Percentiles rank a stretch among this genome's conserved stretches.
Evolutionary conservation across 2,888 invertebrate species (phyloP).

Genomic region (Pseudoips prasinana): DNA sequence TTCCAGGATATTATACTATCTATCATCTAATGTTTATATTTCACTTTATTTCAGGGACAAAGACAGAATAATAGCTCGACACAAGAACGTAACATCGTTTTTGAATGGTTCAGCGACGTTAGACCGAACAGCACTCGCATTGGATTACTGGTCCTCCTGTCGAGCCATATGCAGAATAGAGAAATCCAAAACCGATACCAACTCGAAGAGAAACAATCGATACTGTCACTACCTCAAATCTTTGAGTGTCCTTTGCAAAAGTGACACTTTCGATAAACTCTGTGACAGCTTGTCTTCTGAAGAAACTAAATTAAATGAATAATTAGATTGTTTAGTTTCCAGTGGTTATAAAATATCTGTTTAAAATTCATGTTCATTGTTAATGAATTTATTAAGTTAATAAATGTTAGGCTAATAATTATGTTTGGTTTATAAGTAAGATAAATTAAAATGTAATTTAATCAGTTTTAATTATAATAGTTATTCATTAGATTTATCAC

Average conservation of each 20-base stretch:
- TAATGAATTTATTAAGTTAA: slow-evolving; percentile 5
- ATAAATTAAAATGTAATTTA: slow-evolving; percentile 2
- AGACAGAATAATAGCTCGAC: slow-evolving; percentile 58
- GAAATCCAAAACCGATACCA: slow-evolving; percentile 79
- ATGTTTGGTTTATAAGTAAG: slow-evolving; percentile 8
- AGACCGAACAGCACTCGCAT: slow-evolving; percentile 78
- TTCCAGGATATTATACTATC: too few relatives aligned
- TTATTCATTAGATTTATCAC: too few relatives aligned
- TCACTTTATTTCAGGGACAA: slow-evolving; percentile 66
- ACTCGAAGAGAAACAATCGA: slow-evolving; percentile 86
- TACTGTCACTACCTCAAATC: slow-evolving; percentile 90
- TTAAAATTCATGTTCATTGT: slow-evolving; percentile 8
- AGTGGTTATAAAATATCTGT: slow-evolving; percentile 17
- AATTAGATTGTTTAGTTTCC: slow-evolving; percentile 14
- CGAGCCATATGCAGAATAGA: slow-evolving; percentile 87
- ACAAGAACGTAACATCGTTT: slow-evolving; percentile 66
- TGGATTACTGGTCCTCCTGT: slow-evolving; percentile 87
- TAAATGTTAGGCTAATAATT: slow-evolving; percentile 13
- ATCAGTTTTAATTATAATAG: too few relatives aligned
- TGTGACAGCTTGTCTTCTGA: slow-evolving; percentile 58
- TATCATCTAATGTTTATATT: too few relatives aligned
- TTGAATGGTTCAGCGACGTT: slow-evolving; percentile 70
- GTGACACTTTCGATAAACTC: slow-evolving; percentile 72
- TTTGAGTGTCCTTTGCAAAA: slow-evolving; percentile 73
- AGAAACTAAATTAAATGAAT: slow-evolving; percentile 26